Conservation (phyloP, 2,888 invertebrate genomes). For the Amiota minor region DNA sequence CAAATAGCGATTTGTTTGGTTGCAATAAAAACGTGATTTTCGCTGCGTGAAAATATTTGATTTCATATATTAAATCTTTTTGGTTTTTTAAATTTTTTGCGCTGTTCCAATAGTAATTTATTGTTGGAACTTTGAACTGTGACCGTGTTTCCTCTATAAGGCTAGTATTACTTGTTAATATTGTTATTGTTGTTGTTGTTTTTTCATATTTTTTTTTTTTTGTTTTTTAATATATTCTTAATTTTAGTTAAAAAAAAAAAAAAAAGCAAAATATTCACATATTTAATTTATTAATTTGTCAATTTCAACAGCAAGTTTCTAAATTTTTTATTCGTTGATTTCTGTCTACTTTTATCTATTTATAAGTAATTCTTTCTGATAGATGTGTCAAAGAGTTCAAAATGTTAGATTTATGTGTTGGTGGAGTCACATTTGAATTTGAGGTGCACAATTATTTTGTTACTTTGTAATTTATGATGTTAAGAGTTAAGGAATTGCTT, state of each 20-base stretch:
- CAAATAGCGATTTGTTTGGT: background rate
- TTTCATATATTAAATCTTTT: background rate
- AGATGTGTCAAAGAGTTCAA: conserved; percentile 49
- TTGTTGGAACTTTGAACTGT: conserved; percentile 26
- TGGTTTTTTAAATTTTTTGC: background rate
- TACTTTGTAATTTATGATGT: too few relatives aligned
- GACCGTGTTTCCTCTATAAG: conserved; percentile 18
- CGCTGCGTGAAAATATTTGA: conserved; percentile 22
- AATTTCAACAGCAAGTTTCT: conserved; percentile 39
- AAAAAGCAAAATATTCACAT: conserved; percentile 5
- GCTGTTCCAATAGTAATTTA: conserved; percentile 15
- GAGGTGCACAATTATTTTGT: background rate
- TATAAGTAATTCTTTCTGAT: conserved; percentile 20
- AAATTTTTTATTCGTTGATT: background rate
- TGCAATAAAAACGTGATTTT: conserved; percentile 9
- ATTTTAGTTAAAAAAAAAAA: background rate
- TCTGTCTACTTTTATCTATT: background rate
- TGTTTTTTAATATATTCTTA: too few relatives aligned
- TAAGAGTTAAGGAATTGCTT: too few relatives aligned
- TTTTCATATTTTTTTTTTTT: too few relatives aligned
- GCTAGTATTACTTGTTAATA: background rate
- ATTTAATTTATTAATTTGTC: conserved; percentile 43
- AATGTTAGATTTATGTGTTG: conserved; percentile 36
- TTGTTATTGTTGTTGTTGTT: background rate
- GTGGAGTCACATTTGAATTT: conserved; percentile 1